Evolutionary conservation across 2,113 vertebrate genomes (phyloP).

Genomic region (Potamarius usumacintae): DNA sequence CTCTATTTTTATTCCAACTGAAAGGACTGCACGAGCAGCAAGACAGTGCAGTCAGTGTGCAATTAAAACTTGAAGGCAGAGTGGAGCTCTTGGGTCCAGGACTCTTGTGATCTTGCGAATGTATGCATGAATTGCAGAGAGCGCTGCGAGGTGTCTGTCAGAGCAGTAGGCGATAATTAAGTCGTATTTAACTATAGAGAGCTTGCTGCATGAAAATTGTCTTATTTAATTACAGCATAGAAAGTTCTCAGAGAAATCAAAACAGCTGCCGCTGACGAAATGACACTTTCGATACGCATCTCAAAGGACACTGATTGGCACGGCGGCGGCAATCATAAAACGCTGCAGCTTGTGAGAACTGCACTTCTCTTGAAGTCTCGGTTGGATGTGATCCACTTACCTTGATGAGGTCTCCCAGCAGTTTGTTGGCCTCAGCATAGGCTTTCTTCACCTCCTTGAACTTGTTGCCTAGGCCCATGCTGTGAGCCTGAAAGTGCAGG

Average conservation of each 20-base stretch:
- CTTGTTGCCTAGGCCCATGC: conserved; percentile 95
- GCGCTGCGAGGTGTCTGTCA: conserved; percentile 31
- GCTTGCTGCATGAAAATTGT: conserved; percentile 5
- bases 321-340: neutral
- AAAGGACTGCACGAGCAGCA: conserved; percentile 31
- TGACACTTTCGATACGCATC: neutral
- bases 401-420: conserved; percentile 96
- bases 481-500: conserved; percentile 98
- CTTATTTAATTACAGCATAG: conserved; percentile 22
- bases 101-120: conserved; percentile 39
- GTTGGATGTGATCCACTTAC: conserved; percentile 66
- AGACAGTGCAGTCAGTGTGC: conserved; percentile 25
- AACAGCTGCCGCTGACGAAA: conserved; percentile 3
- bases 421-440: conserved; percentile 89
- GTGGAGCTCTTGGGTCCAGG: conserved; percentile 37
- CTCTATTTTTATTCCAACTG: conserved; percentile 52
- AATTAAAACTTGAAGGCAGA: conserved; percentile 45
- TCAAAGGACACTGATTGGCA: conserved; percentile 21
- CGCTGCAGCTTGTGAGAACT: neutral
- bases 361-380: neutral
- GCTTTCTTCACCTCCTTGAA: conserved; percentile 97
- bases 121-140: conserved; percentile 36
- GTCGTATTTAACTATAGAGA: conserved; percentile 39
- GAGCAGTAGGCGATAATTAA: conserved; percentile 50
- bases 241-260: neutral